Percentiles rank a stretch among this genome's conserved stretches.
These are phyloP conservation scores for Empis livida DNA, from an alignment of 2,888 invertebrate genomes.

Conservation along the genomic window DNA sequence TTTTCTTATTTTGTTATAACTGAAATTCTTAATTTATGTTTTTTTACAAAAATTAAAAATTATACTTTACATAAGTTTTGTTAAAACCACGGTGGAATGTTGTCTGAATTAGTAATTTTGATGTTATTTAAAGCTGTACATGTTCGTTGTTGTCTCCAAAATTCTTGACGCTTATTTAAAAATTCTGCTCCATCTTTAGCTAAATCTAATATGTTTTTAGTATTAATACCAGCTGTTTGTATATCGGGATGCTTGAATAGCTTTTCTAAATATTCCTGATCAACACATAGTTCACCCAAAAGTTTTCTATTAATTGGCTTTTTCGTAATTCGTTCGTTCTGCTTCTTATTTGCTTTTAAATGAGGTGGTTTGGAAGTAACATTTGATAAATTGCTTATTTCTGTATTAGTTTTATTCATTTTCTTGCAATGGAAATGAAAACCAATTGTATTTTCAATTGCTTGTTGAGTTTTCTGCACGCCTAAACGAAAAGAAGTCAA, in stretches of 20 bases:
- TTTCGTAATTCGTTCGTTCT: constrained; percentile 20
- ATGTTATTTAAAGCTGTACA: constrained; percentile 31
- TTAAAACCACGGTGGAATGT: constrained; percentile 29
- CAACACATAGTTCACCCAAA: constrained; percentile 56
- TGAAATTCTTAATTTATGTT: no score
- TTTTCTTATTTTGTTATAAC: no score
- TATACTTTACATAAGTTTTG: no score
- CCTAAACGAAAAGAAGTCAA: constrained; percentile 58
- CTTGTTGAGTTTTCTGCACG: constrained; percentile 86
- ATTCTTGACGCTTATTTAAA: constrained; percentile 70
- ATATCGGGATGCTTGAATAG: constrained; percentile 63
- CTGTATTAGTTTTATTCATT: no score
- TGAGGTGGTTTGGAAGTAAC: constrained; percentile 8
- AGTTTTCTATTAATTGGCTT: constrained; percentile 41
- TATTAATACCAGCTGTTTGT: constrained; percentile 54
- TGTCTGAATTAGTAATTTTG: constrained; percentile 26
- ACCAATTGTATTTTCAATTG: constrained; percentile 83
- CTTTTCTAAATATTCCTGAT: constrained; percentile 70
- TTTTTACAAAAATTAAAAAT: no score
- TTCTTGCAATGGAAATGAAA: constrained; percentile 13
- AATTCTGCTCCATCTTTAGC: constrained; percentile 77
- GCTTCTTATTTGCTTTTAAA: constrained; percentile 21
- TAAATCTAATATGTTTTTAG: constrained; percentile 50
- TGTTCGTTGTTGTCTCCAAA: constrained; percentile 72
- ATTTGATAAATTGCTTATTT: constrained; percentile 11